Conservation (phyloP, 2,888 invertebrate genomes). For the Callyntrura guangdongensis region DNA sequence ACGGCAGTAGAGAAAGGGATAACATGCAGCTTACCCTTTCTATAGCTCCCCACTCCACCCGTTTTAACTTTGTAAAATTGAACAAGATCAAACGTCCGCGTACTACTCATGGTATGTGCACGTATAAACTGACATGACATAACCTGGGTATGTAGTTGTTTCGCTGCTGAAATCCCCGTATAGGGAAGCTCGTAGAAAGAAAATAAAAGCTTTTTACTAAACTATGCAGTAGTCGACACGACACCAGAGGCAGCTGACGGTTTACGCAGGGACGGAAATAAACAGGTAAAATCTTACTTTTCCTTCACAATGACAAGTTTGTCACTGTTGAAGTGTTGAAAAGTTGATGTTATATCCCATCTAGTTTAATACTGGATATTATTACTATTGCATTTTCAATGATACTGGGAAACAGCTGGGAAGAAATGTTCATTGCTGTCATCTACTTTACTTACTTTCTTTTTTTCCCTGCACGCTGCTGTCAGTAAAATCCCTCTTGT, state of each 20-base stretch:
- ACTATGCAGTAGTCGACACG: neutral
- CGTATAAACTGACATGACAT: too few species aligned
- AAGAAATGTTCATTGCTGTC: neutral
- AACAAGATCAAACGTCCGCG: neutral
- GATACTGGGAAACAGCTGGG: neutral
- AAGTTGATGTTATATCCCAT: neutral
- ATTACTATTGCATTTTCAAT: neutral
- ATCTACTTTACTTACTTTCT: conserved; percentile 19
- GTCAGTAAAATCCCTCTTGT: neutral
- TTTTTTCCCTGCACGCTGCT: neutral
- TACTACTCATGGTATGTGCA: too few species aligned
- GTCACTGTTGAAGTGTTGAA: conserved; percentile 26
- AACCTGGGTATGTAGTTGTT: too few species aligned
- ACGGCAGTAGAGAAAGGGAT: neutral
- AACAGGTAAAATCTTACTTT: conserved; percentile 36
- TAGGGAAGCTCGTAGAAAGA: conserved; percentile 4
- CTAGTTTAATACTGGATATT: conserved; percentile 14
- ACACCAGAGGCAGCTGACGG: conserved; percentile 28
- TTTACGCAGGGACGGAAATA: conserved; percentile 35
- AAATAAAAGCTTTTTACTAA: neutral
- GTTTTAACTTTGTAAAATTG: conserved; percentile 43
- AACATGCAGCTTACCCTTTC: conserved; percentile 9
- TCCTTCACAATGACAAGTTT: neutral
- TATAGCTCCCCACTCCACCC: neutral
- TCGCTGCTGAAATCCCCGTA: neutral